phyloP scores from a whole-genome alignment of 2,113 vertebrate species.

The Urocolius indicus region DNA sequence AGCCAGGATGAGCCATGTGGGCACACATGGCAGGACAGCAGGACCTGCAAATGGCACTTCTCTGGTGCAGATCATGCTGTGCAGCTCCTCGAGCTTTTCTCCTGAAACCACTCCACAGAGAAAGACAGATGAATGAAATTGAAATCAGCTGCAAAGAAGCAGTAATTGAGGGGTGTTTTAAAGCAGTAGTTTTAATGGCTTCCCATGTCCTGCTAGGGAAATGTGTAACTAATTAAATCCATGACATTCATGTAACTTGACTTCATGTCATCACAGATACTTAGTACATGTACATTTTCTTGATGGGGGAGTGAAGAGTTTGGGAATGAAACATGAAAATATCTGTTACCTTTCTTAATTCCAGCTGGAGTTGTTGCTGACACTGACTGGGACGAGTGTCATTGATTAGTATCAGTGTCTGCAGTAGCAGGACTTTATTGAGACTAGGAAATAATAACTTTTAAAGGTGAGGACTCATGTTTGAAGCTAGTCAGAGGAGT shows the following conservation, averaged over 20 bases:
- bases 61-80: background rate
- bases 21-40: fast-evolving
- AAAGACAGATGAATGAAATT: background rate
- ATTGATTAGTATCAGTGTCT: background rate
- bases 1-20: background rate
- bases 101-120: background rate
- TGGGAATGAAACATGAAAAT: background rate
- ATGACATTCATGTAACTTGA: conserved; percentile 19
- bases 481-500: background rate
- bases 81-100: background rate
- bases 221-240: conserved; percentile 42
- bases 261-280: background rate
- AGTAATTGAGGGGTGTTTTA: background rate
- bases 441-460: background rate
- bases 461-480: background rate
- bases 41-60: fast-evolving
- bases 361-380: background rate
- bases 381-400: background rate
- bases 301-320: background rate
- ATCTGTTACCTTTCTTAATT: background rate
- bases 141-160: background rate
- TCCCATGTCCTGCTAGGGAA: conserved; percentile 36
- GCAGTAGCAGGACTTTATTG: background rate
- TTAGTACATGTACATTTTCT: background rate
- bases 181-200: background rate